Percentiles rank a stretch among this genome's conserved stretches.
Conservation (phyloP, 2,888 invertebrate genomes). For the Archips crataeganus region DNA sequence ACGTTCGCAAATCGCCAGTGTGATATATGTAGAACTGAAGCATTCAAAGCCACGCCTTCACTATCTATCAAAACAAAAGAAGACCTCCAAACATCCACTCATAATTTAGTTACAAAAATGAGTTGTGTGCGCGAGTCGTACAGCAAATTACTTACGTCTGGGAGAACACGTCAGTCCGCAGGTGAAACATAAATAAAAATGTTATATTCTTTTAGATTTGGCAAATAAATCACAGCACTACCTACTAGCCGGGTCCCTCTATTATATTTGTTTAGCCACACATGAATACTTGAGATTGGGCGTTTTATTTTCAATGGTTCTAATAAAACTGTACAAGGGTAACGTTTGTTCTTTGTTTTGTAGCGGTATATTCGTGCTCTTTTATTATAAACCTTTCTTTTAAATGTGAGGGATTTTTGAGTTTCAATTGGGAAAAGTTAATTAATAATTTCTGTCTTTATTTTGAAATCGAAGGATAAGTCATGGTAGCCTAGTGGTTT, state of each 20-base stretch:
- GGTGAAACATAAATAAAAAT: slow-evolving; percentile 44
- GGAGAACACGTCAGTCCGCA: slow-evolving; percentile 32
- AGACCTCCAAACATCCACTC: slow-evolving; percentile 23
- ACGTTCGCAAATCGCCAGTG: too few relatives aligned
- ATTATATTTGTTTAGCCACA: slow-evolving; percentile 35
- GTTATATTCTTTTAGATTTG: slow-evolving; percentile 44
- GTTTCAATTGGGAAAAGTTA: neutral
- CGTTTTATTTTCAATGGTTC: slow-evolving; percentile 16
- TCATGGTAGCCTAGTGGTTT: too few relatives aligned
- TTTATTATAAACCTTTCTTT: neutral
- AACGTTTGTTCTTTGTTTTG: neutral
- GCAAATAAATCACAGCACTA: slow-evolving; percentile 41
- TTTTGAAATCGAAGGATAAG: too few relatives aligned
- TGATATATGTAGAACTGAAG: neutral
- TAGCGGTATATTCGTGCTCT: neutral
- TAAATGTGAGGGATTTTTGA: neutral
- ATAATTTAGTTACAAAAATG: slow-evolving; percentile 41
- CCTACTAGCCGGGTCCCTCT: slow-evolving; percentile 21
- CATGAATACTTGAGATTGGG: slow-evolving; percentile 26
- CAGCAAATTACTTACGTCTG: slow-evolving; percentile 40
- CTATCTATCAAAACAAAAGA: slow-evolving; percentile 36
- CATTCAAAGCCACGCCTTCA: neutral
- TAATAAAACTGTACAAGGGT: neutral
- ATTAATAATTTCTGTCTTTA: too few relatives aligned
- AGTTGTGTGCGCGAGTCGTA: slow-evolving; percentile 36